Evolutionary conservation across 1,140 invertebrate species (phyloP).

Genomic region (Amyelois transitella): DNA sequence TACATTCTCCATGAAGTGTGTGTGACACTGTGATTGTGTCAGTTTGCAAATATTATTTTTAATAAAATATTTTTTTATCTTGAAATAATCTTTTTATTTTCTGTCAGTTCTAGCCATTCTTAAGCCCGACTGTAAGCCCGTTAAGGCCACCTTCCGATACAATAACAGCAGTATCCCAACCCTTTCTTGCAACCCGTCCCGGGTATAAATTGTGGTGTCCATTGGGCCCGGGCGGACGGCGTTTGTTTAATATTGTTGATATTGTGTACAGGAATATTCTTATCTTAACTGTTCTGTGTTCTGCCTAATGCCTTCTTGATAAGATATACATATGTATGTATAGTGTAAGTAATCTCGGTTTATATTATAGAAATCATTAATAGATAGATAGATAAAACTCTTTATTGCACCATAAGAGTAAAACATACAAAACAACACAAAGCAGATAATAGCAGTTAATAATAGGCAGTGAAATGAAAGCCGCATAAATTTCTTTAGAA

Average conservation of each 20-base stretch:
- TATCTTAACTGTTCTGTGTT: not conserved
- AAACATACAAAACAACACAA: too few relatives aligned
- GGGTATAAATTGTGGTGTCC: slow-evolving; percentile 67
- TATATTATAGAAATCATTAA: too few relatives aligned
- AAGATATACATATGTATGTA: not conserved
- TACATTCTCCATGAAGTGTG: too few relatives aligned
- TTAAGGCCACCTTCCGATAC: slow-evolving; percentile 70
- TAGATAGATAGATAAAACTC: too few relatives aligned
- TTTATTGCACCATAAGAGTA: too few relatives aligned
- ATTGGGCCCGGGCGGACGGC: slow-evolving; percentile 34
- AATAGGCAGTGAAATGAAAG: too few relatives aligned
- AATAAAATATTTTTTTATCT: too few relatives aligned
- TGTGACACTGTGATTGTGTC: too few relatives aligned
- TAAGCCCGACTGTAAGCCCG: slow-evolving; percentile 30
- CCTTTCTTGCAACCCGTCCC: slow-evolving; percentile 42
- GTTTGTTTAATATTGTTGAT: slow-evolving; percentile 28
- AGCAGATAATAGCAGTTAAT: too few relatives aligned
- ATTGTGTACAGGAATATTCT: not conserved
- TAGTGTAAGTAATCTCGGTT: too few relatives aligned
- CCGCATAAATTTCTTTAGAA: too few relatives aligned
- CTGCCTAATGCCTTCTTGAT: not conserved
- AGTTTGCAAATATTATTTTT: too few relatives aligned
- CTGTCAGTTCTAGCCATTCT: not conserved
- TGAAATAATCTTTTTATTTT: not conserved
- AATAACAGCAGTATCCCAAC: slow-evolving; percentile 61